Evolutionary conservation across 2,888 invertebrate species (phyloP).

Genomic region (Mesochorus sp.): DNA sequence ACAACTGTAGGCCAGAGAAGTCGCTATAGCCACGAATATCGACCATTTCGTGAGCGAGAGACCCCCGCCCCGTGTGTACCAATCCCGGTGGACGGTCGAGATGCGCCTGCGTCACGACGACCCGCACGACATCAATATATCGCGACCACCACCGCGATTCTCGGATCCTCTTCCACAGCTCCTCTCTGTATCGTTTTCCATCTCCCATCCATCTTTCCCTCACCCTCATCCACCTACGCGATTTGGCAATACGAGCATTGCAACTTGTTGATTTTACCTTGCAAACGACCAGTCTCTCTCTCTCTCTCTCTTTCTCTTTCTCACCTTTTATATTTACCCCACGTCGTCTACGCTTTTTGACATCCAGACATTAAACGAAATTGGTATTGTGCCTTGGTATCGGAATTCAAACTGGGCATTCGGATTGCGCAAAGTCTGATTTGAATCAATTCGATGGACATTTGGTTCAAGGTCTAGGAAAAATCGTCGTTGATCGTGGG

Average conservation of each 20-base stretch:
- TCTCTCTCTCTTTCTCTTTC: conserved; percentile 2
- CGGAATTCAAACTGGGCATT: no score
- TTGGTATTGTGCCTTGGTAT: no score
- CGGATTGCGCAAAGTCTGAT: no score
- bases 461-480: no score
- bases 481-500: not conserved
- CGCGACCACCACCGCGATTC: conserved; percentile 58
- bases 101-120: conserved; percentile 75
- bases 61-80: conserved; percentile 75
- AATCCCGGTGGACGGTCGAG: conserved; percentile 61
- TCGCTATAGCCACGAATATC: conserved; percentile 79
- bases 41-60: conserved; percentile 75
- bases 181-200: not conserved
- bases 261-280: conserved; percentile 60
- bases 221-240: conserved; percentile 33
- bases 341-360: not conserved
- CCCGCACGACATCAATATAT: conserved; percentile 75
- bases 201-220: not conserved
- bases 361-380: not conserved
- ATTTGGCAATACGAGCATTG: conserved; percentile 38
- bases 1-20: conserved; percentile 73
- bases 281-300: conserved; percentile 36
- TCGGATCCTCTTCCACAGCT: not conserved
- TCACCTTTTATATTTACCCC: not conserved
- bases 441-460: no score